A percentile compares a stretch with the other conserved stretches of the same genome.
phyloP scores from a whole-genome alignment of 2,113 vertebrate genomes.

The Sardina pilchardus region DNA sequence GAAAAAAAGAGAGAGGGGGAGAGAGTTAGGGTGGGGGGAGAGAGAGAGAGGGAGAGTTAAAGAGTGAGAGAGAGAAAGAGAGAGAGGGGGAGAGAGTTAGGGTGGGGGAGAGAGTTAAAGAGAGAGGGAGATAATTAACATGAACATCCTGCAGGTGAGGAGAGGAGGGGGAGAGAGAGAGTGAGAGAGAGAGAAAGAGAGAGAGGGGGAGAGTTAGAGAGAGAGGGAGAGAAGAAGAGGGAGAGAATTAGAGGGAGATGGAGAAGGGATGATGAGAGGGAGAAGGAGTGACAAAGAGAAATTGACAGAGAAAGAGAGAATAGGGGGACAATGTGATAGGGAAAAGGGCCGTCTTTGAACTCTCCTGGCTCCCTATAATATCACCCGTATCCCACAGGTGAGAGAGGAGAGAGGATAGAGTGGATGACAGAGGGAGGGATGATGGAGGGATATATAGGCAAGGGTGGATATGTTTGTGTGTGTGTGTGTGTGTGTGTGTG shows the following conservation, averaged over 20 bases:
- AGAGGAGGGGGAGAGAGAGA: neutral
- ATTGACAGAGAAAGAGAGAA: neutral
- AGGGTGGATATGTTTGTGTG: too few relatives aligned
- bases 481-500: too few relatives aligned
- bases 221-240: neutral
- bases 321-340: neutral
- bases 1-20: neutral
- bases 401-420: neutral
- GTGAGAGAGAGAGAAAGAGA: neutral
- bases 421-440: neutral
- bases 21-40: neutral
- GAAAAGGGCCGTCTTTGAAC: slow-evolving; percentile 62
- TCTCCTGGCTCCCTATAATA: slow-evolving; percentile 86
- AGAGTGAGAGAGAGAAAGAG: neutral
- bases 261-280: neutral
- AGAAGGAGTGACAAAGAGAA: neutral
- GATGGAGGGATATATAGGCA: neutral
- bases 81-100: too few relatives aligned
- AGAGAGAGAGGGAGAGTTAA: neutral
- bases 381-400: slow-evolving; percentile 79
- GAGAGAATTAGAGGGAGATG: too few relatives aligned
- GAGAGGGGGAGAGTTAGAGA: neutral
- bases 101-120: too few relatives aligned
- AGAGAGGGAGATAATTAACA: neutral
- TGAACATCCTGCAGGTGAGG: too few relatives aligned